Conservation (phyloP, 2,113 vertebrate species). For the Genyomyrus donnyi region DNA sequence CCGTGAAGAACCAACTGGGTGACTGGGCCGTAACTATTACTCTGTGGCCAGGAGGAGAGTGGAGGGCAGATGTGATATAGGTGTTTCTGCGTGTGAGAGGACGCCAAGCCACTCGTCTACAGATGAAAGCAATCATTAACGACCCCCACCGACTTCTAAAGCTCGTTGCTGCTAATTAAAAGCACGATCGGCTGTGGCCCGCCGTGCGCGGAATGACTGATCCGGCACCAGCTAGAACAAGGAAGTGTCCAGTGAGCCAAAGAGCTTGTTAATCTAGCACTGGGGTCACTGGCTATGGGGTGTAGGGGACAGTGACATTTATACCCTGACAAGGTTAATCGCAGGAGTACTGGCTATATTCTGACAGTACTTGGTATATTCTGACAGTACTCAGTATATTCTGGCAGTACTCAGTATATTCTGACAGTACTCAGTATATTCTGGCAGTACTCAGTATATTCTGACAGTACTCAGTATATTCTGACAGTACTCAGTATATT, state of each 20-base stretch:
- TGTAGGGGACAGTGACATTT: neutral
- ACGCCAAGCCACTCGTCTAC: neutral
- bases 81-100: neutral
- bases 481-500: no score
- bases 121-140: neutral
- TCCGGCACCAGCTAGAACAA: neutral
- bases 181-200: neutral
- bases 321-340: neutral
- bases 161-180: neutral
- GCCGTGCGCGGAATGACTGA: neutral
- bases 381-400: neutral
- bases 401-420: neutral
- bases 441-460: no score
- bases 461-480: neutral
- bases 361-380: neutral
- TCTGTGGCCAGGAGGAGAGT: neutral
- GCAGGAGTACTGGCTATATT: neutral
- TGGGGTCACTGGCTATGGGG: neutral
- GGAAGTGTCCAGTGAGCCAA: neutral
- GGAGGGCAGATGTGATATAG: neutral
- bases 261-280: constrained; percentile 32
- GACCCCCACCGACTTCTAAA: neutral
- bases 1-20: neutral
- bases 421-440: no score
- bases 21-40: neutral